phyloP scores from a whole-genome alignment of 2,797 vertebrate genomes.

The Aerospiza tachiro region DNA sequence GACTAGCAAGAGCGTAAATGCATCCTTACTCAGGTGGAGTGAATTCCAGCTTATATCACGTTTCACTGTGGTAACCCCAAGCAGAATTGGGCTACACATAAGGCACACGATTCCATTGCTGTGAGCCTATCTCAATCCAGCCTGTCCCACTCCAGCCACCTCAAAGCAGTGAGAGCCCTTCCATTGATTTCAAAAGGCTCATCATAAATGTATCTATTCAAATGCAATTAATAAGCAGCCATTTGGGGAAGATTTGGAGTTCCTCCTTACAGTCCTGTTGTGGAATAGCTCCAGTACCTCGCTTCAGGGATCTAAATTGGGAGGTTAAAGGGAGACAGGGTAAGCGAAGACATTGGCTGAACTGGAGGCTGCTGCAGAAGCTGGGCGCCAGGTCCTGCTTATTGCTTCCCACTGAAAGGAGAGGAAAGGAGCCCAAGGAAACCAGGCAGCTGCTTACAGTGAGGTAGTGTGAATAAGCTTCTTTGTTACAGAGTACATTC shows the following conservation, averaged over 20 bases:
- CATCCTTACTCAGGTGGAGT: neutral
- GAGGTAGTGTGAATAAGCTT: neutral
- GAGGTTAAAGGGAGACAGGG: neutral
- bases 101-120: fast-evolving
- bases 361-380: neutral
- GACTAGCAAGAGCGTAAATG: neutral
- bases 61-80: neutral
- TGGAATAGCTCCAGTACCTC: neutral
- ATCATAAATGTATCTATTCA: neutral
- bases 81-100: neutral
- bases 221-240: neutral
- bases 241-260: neutral
- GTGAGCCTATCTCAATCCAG: neutral
- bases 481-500: neutral
- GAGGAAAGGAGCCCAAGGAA: neutral
- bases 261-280: neutral
- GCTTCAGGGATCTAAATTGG: neutral
- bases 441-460: neutral
- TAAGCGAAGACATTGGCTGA: neutral
- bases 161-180: neutral
- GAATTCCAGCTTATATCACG: neutral
- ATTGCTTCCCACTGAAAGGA: neutral
- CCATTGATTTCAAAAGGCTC: neutral
- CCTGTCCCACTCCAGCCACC: neutral
- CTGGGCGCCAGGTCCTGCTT: neutral